Evolutionary conservation across 37 sponge, comb jelly and placozoan species (phyloP).

Genomic region (Cliona cf. orientalis): DNA sequence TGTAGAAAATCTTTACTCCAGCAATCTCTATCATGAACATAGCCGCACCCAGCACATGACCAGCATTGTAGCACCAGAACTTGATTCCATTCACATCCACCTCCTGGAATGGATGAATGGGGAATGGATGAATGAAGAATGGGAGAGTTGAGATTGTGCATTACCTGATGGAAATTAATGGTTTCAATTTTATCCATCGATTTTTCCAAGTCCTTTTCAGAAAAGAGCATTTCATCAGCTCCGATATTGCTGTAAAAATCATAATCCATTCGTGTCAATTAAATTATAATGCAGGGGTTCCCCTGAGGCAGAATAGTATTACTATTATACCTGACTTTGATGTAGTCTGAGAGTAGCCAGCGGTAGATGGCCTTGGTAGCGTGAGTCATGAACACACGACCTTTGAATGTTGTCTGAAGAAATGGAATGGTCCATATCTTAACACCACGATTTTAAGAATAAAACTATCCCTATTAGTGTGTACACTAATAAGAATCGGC

Average conservation of each 20-base stretch:
- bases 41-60: constrained; percentile 98
- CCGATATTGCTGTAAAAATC: constrained; percentile 79
- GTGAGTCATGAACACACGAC: constrained; percentile 98
- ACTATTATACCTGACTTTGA: constrained; percentile 98
- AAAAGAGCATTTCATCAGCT: constrained; percentile 92
- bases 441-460: too few relatives aligned
- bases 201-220: constrained; percentile 96
- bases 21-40: constrained; percentile 99
- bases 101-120: constrained; percentile 57
- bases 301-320: too few relatives aligned
- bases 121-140: neutral
- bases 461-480: too few relatives aligned
- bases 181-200: constrained; percentile 97
- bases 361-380: constrained; percentile 99
- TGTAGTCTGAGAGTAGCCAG: constrained; percentile 98
- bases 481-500: too few relatives aligned
- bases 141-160: neutral
- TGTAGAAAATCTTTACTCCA: constrained; percentile 95
- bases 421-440: neutral
- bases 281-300: neutral
- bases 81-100: constrained; percentile 94
- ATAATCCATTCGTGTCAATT: too few relatives aligned
- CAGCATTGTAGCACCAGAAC: constrained; percentile 97
- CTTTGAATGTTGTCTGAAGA: constrained; percentile 90
- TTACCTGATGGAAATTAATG: constrained; percentile 94